Evolutionary conservation across 2,888 invertebrate genomes (phyloP), one percentile per base, ranked within the genome.

Genomic region (Vesta saturnalis): DNA sequence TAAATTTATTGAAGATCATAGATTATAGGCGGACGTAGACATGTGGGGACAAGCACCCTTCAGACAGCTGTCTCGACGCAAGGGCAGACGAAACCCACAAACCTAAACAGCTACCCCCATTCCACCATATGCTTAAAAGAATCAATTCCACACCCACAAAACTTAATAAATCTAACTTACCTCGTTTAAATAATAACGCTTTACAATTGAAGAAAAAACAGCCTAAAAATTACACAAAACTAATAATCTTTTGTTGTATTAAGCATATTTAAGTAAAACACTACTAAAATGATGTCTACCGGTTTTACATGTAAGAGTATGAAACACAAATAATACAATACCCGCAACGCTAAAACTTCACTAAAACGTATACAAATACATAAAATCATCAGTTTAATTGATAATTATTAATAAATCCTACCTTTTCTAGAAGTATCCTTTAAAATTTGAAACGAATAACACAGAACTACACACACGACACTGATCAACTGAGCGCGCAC

Each of bases 401-500:
- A 75, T 72, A 69, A 69, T 47, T 46, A 55, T n/a, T 14, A 43
- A 16, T 43, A 58, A 70, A 69, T 69, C 74, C 76, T 72, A 79
- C 79, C 77, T 72, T 66, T 72, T 60, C 61, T 67, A 68, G 61
- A 71, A 75, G 72, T 78, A 80, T 79, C 76, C 78, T 76, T 73
- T 52, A 74, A 74, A 69, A 73, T 73, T 75, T 75, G 77, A 76
- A 73, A 74, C 68, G 68, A 72, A 73, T 71, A 71, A 75, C n/a
- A 79, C 77, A 76, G 76, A 68, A 72, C 76, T 69, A 68, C 75
- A 73, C 73, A 66, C 74, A 73, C 74, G 74, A 70, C 72, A 72
- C 74, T 70, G 74, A 79, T 75, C 76, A 77, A 82, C 81, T 82
- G 77, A 81, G 77, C 80, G 82, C 83, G 82, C 81, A 82, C 76